Evolutionary conservation across 2,888 invertebrate genomes (phyloP).

Genomic region (Sphaeridia pumilis): DNA sequence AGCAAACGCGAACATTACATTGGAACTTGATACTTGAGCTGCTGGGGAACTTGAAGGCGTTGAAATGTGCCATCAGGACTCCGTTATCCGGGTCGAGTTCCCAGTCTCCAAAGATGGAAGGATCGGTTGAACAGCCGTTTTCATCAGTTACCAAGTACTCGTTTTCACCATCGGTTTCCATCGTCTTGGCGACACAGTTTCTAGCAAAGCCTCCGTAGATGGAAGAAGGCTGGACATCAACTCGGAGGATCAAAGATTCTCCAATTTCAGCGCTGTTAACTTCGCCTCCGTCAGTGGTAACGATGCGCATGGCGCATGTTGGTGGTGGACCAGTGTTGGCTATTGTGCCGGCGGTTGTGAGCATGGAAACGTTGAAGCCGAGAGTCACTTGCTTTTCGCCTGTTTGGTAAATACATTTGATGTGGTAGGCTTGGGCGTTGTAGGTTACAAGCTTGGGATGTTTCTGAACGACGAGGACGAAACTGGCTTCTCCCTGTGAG

Average conservation of each 20-base stretch:
- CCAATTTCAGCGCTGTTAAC: constrained; percentile 86
- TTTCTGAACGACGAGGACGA: constrained; percentile 87
- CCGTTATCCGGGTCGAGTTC: constrained; percentile 75
- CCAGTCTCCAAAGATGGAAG: constrained; percentile 87
- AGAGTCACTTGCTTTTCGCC: constrained; percentile 84
- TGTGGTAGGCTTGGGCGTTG: constrained; percentile 90
- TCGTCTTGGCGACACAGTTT: constrained; percentile 84
- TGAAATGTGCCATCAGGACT: constrained; percentile 74
- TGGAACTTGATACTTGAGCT: constrained; percentile 91
- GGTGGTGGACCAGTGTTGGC: constrained; percentile 91
- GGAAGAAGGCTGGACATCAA: constrained; percentile 68
- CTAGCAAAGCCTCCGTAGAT: constrained; percentile 90
- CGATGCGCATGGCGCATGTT: constrained; percentile 81
- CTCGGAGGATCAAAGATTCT: constrained; percentile 72
- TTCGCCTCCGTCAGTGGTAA: constrained; percentile 71
- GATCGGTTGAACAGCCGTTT: constrained; percentile 85
- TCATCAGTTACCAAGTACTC: constrained; percentile 87
- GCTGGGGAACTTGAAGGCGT: constrained; percentile 88
- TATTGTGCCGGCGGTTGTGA: constrained; percentile 87
- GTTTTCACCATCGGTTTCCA: constrained; percentile 67
- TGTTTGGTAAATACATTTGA: constrained; percentile 88
- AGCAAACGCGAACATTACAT: constrained; percentile 88
- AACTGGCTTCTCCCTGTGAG: constrained; percentile 73
- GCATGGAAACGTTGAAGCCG: constrained; percentile 89
- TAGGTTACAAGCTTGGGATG: constrained; percentile 91